Evolutionary conservation across 2,113 vertebrate genomes (phyloP).

Genomic region (Puma concolor): DNA sequence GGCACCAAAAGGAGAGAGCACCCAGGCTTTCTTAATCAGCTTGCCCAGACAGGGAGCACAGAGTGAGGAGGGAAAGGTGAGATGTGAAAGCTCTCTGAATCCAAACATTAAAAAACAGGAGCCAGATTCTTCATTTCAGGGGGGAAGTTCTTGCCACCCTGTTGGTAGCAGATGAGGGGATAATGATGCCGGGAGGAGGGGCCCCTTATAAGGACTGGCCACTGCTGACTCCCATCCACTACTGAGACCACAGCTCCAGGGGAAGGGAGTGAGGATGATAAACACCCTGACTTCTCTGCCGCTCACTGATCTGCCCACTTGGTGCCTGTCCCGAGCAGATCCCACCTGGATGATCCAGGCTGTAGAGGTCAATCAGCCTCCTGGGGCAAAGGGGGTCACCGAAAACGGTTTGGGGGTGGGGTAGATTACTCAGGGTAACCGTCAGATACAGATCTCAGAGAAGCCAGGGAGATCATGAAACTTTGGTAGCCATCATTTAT

Average conservation of each 20-base stretch:
- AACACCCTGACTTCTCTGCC: not conserved
- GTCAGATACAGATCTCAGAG: not conserved
- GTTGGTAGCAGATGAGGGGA: not conserved
- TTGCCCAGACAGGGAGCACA: not conserved
- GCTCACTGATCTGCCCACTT: accelerated
- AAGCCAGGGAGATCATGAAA: not conserved
- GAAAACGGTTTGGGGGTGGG: not conserved
- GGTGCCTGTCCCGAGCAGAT: not conserved
- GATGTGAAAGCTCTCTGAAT: not conserved
- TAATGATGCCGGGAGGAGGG: not conserved
- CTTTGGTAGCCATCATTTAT: not conserved
- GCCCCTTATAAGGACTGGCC: not conserved
- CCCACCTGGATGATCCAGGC: accelerated
- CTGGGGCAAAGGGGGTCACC: not conserved
- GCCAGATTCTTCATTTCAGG: not conserved
- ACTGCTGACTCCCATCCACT: no score
- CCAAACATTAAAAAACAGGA: not conserved
- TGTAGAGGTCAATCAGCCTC: not conserved
- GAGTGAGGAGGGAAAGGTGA: no score
- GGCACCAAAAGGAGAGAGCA: not conserved
- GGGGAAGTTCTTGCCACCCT: not conserved
- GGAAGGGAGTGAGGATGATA: not conserved
- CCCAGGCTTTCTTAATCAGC: not conserved
- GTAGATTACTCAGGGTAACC: not conserved
- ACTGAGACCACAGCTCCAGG: not conserved